These are phyloP conservation scores for Bucorvus abyssinicus DNA, from an alignment of 2,797 vertebrate species.

Conservation along the genomic window DNA sequence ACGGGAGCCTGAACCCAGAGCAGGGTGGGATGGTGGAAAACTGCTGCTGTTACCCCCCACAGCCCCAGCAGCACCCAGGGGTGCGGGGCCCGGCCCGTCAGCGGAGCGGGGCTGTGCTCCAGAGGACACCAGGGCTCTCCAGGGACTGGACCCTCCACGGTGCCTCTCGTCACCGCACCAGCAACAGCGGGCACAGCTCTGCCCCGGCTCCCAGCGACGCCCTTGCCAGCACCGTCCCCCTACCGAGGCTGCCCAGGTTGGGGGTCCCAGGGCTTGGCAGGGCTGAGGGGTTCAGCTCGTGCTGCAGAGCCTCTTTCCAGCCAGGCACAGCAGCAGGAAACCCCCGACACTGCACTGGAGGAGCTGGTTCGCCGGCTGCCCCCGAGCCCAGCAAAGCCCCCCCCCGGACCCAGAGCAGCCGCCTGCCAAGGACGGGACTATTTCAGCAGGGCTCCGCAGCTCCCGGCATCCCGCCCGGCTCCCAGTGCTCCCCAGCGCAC, in stretches of 20 bases:
- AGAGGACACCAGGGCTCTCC: not conserved
- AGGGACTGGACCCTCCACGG: not conserved
- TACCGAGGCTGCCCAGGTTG: not conserved
- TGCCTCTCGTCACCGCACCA: not conserved
- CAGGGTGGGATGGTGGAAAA: not conserved
- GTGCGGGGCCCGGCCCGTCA: not conserved
- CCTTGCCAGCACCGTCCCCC: not conserved
- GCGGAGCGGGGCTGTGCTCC: no score
- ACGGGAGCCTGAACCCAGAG: not conserved
- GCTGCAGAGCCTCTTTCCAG: not conserved
- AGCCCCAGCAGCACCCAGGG: not conserved
- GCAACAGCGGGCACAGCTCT: not conserved
- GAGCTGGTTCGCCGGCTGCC: accelerated
- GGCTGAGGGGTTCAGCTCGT: not conserved
- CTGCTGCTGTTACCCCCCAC: not conserved
- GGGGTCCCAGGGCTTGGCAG: not conserved
- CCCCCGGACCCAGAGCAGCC: not conserved
- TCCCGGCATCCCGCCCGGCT: not conserved
- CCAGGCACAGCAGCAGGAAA: not conserved
- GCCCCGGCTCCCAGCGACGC: not conserved
- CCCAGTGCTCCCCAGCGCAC: not conserved
- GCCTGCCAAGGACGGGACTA: not conserved
- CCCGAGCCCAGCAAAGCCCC: not conserved
- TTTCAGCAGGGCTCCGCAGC: not conserved
- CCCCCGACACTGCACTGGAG: accelerated